Evolutionary conservation across 2,888 invertebrate genomes (phyloP).

Genomic region (Drymonia ruficornis): DNA sequence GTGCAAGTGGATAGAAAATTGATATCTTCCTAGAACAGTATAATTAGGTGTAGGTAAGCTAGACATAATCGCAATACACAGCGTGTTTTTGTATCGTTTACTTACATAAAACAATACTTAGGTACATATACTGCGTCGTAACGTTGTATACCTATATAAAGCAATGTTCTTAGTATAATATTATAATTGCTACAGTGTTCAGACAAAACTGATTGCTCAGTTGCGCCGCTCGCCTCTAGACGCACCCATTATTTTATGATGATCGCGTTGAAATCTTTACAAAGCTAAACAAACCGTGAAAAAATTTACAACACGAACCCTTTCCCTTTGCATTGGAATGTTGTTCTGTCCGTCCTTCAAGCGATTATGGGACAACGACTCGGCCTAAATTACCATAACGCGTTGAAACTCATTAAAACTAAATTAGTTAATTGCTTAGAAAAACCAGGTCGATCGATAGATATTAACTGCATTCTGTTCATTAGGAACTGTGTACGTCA

Average conservation of each 20-base stretch:
- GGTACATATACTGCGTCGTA: not conserved
- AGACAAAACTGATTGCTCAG: too few relatives aligned
- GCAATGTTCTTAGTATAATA: too few relatives aligned
- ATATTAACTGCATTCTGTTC: slow-evolving; percentile 29
- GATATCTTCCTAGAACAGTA: slow-evolving; percentile 7
- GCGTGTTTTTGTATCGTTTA: too few relatives aligned
- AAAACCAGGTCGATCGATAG: slow-evolving; percentile 30
- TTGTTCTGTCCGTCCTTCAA: slow-evolving; percentile 69
- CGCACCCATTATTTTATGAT: not conserved
- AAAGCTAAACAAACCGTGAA: slow-evolving; percentile 16
- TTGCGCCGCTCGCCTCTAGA: too few relatives aligned
- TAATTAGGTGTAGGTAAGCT: not conserved
- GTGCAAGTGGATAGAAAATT: slow-evolving; percentile 34
- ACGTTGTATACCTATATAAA: not conserved
- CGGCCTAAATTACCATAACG: slow-evolving; percentile 66
- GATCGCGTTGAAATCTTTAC: not conserved
- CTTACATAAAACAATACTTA: too few relatives aligned
- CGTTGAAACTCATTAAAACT: slow-evolving; percentile 61
- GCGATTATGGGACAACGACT: slow-evolving; percentile 70
- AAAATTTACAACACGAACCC: slow-evolving; percentile 25
- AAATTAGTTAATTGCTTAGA: slow-evolving; percentile 64
- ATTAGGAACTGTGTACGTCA: slow-evolving; percentile 5
- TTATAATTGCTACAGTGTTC: too few relatives aligned
- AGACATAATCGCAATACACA: not conserved
- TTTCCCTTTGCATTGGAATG: slow-evolving; percentile 44